Percentiles rank a stretch among this genome's conserved stretches.
These are phyloP conservation scores for Hippoglossus hippoglossus DNA, from an alignment of 2,797 vertebrate genomes.

Conservation along the genomic window DNA sequence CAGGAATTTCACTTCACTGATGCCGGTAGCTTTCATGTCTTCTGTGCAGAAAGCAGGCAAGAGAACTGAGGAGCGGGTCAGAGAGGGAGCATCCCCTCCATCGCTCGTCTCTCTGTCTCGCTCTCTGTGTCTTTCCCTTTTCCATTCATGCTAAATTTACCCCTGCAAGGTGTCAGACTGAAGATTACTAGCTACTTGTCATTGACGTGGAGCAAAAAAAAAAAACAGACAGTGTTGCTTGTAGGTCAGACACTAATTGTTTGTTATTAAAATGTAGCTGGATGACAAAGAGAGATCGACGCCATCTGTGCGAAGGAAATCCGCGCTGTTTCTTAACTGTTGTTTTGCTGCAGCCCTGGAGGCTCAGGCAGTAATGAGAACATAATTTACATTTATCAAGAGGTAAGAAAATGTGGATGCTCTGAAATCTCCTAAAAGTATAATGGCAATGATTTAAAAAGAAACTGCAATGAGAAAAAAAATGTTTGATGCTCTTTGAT, in stretches of 20 bases:
- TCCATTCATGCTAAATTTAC: conserved; percentile 24
- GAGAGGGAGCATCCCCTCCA: not conserved
- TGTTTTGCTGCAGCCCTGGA: conserved; percentile 8
- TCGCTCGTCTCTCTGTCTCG: conserved; percentile 8
- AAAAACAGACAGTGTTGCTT: not conserved
- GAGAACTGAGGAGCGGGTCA: conserved; percentile 22
- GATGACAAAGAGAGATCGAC: not conserved
- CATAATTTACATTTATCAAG: conserved; percentile 12
- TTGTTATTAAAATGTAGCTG: conserved; percentile 19
- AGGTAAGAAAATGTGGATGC: not conserved
- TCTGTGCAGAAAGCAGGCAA: conserved; percentile 10
- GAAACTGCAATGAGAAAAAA: not conserved
- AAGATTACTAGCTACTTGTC: conserved; percentile 14
- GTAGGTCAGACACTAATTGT: conserved; percentile 28
- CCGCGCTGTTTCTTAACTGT: not conserved
- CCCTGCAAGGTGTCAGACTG: conserved; percentile 16
- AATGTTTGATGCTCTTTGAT: not conserved
- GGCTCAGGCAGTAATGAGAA: conserved; percentile 7
- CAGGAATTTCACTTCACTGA: conserved; percentile 6
- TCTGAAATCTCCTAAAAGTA: not conserved
- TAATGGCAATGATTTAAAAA: no score
- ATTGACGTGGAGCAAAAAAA: conserved; percentile 28
- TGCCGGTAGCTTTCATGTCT: conserved; percentile 36
- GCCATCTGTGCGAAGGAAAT: conserved; percentile 5
- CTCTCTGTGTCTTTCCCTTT: not conserved